These are phyloP conservation scores for Phalangium opilio DNA, from an alignment of 2,888 invertebrate genomes.

Conservation along the genomic window DNA sequence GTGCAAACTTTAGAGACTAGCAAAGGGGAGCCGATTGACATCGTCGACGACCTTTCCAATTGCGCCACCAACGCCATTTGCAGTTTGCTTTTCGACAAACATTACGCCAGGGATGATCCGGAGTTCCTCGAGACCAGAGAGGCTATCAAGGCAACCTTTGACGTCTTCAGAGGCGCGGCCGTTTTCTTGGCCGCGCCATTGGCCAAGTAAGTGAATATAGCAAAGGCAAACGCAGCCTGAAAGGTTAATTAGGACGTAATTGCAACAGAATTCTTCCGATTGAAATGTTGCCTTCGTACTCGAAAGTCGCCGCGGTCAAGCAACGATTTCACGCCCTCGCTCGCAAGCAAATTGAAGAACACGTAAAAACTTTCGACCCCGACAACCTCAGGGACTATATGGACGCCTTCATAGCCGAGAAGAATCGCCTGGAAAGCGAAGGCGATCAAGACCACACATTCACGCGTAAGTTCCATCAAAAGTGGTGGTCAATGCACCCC, in stretches of 20 bases:
- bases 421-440: background rate
- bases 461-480: background rate
- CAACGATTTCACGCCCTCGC: background rate
- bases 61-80: slow-evolving; percentile 7
- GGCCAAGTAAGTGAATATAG: too few species aligned
- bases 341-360: background rate
- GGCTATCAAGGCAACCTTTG: too few species aligned
- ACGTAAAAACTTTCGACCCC: background rate
- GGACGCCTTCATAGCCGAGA: background rate
- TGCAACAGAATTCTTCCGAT: background rate
- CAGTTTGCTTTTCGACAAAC: slow-evolving; percentile 6
- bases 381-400: slow-evolving; percentile 1
- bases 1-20: slow-evolving; percentile 6
- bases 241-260: too few species aligned
- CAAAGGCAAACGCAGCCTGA: too few species aligned
- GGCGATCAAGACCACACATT: background rate
- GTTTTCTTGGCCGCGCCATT: too few species aligned
- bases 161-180: too few species aligned
- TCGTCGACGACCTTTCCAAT: slow-evolving; percentile 40
- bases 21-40: slow-evolving; percentile 12
- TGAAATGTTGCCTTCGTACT: background rate
- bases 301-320: background rate
- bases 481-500: too few species aligned
- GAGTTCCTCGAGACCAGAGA: background rate
- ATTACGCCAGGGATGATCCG: background rate